phyloP scores from a whole-genome alignment of 2,797 vertebrate genomes.

The Emydoidea blandingii region DNA sequence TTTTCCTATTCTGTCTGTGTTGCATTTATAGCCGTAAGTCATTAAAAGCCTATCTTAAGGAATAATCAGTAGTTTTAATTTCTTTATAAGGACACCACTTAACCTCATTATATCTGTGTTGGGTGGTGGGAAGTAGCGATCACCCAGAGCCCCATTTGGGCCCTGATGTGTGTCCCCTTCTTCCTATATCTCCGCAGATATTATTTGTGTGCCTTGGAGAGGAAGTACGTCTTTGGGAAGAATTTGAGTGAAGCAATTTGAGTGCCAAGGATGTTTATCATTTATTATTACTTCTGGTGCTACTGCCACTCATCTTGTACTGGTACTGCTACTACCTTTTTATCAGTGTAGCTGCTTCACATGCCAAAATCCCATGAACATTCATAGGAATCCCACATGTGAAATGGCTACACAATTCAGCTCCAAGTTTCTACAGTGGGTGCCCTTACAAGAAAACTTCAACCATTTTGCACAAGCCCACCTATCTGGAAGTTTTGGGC shows the following conservation, averaged over 20 bases:
- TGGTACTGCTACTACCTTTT: background rate
- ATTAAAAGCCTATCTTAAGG: no score
- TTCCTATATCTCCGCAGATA: no score
- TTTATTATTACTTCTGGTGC: background rate
- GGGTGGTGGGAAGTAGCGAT: no score
- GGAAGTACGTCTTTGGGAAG: background rate
- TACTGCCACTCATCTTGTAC: background rate
- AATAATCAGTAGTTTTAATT: no score
- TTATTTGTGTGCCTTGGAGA: background rate
- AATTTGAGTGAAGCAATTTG: background rate
- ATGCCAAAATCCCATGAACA: background rate
- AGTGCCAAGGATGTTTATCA: background rate
- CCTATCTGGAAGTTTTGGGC: background rate
- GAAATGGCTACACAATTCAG: accelerated
- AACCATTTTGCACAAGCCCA: background rate
- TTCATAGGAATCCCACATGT: background rate
- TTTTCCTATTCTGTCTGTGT: no score
- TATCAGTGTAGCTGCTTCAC: background rate
- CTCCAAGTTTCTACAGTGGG: background rate
- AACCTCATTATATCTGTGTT: no score
- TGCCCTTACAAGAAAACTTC: background rate
- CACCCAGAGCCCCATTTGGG: no score
- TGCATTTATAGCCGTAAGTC: no score
- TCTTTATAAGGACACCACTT: no score
- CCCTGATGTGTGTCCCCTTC: no score